Base-by-base conservation (phyloP, 92 coral and sea anemone species). In the Chrysogorgia sp. region DNA sequence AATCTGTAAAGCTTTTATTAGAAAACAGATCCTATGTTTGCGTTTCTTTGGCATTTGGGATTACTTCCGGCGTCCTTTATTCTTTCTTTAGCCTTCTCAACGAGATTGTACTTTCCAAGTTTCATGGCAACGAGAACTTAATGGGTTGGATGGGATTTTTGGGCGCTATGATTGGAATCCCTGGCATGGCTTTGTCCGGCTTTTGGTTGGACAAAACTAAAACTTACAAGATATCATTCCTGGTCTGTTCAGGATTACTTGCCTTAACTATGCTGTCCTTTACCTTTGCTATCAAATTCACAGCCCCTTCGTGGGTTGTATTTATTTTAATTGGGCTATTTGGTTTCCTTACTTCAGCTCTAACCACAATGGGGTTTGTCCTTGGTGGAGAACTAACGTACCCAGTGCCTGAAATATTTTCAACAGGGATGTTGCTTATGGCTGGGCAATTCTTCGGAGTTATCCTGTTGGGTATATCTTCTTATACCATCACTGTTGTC, bases 331-430 rank as follows among this genome's bases (percentile, higher is more conserved):
- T 71, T 30, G 43, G 10, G 13, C 0, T 47, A 15, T 71, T 71
- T 71, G 77, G 77, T 3, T 71, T 48, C 62, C 24, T 71, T 15
- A 21, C 62, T 1, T 55, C 77, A 49, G 77, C 61, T 30, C 77
- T 71, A 33, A 71, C 62, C 0, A 52, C 62, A 22, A 52, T 52
- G 45, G 77, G 41, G 3, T 71, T 71, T 23, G n/a, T 71, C 41
- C 45, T 71, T 14, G 77, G 77, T 71, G 62, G 40, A 0, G 77
- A 71, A 71, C 77, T 71, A 1, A 71, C 77, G 1, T 71, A 71
- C 55, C 77, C 77, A 7, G 62, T 71, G 6, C 60, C 77, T 26
- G 77, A 71, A 30, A 22, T 71, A 24, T 4, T 47, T 17, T 71
- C 77, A 29, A n/a, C 77, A 8, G 77, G 77, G 2, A 45, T 49